Evolutionary conservation across 1,140 invertebrate genomes (phyloP).

Genomic region (Laupala kohalensis): DNA sequence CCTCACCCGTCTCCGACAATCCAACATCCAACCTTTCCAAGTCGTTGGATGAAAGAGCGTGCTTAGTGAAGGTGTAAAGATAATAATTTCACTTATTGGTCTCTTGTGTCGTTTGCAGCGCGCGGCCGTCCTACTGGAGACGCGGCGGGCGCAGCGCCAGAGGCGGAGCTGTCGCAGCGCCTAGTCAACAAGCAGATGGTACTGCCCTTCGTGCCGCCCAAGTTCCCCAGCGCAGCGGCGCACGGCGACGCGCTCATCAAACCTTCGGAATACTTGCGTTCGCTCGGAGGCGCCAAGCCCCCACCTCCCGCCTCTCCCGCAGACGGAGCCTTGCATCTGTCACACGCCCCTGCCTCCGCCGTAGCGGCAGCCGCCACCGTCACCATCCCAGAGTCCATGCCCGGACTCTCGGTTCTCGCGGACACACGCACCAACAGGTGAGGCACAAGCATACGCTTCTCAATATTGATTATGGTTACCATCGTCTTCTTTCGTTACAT

Average conservation of each 20-base stretch:
- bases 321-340: conserved; percentile 23
- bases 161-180: conserved; percentile 29
- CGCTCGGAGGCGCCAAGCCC: conserved; percentile 21
- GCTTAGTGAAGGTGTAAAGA: too few species aligned
- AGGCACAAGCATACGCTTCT: too few species aligned
- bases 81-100: too few species aligned
- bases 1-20: too few species aligned
- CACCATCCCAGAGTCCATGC: background rate
- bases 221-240: conserved; percentile 53
- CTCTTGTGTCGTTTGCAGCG: background rate
- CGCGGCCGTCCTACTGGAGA: background rate
- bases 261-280: conserved; percentile 78
- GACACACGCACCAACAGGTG: conserved; percentile 28
- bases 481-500: too few species aligned
- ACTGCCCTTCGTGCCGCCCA: conserved; percentile 75
- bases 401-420: conserved; percentile 26
- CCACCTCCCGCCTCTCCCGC: background rate
- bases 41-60: too few species aligned
- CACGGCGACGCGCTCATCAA: conserved; percentile 72
- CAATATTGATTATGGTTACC: too few species aligned
- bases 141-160: background rate
- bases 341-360: conserved; percentile 32
- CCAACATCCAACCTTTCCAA: too few species aligned
- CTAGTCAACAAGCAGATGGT: conserved; percentile 70
- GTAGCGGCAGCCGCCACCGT: background rate